phyloP scores from a whole-genome alignment of 2,888 invertebrate species.

The Thereva nobilitata region DNA sequence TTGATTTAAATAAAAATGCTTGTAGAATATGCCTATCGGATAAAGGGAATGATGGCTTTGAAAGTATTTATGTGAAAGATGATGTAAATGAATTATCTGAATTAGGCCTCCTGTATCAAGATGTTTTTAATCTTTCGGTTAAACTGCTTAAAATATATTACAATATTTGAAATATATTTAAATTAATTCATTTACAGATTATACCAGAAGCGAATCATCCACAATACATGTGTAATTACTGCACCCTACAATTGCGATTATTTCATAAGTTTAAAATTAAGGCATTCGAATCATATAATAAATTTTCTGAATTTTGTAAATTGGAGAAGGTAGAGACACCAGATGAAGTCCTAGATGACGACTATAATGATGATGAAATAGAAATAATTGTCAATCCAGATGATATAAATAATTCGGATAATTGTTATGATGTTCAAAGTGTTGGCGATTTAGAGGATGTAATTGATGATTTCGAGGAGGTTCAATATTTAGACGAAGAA shows the following conservation, averaged over 20 bases:
- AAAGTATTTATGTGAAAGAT: neutral
- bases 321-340: neutral
- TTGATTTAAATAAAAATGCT: neutral
- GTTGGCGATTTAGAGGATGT: neutral
- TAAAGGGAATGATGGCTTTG: slow-evolving; percentile 4
- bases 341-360: neutral
- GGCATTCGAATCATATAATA: slow-evolving; percentile 43
- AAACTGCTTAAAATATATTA: neutral
- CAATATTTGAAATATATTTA: neutral
- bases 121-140: slow-evolving; percentile 2
- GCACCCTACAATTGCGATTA: slow-evolving; percentile 49
- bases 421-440: neutral
- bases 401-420: slow-evolving; percentile 10
- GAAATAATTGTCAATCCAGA: slow-evolving; percentile 1
- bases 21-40: slow-evolving; percentile 16
- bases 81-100: slow-evolving; percentile 9
- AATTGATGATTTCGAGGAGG: slow-evolving; percentile 34
- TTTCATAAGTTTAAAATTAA: slow-evolving; percentile 48
- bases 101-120: slow-evolving; percentile 10
- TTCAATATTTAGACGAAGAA: slow-evolving; percentile 38
- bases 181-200: slow-evolving; percentile 37
- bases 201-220: slow-evolving; percentile 39
- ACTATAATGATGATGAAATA: slow-evolving; percentile 2
- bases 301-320: slow-evolving; percentile 8
- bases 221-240: slow-evolving; percentile 48